phyloP scores from a whole-genome alignment of 2,888 invertebrate genomes.

The Andrena bucephala region DNA sequence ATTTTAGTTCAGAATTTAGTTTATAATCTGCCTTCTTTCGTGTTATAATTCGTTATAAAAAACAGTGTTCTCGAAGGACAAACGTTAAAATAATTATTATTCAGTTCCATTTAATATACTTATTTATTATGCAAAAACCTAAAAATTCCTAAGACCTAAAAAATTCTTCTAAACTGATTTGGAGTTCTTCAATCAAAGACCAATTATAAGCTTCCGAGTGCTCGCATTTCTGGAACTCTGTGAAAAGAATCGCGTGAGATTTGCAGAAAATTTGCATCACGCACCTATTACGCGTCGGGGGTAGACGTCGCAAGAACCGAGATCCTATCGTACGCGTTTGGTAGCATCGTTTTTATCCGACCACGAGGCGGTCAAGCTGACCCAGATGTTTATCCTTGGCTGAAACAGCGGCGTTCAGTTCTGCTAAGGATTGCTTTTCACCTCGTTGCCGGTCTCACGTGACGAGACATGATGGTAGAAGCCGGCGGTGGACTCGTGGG shows the following conservation, averaged over 20 bases:
- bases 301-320: slow-evolving; percentile 21
- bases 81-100: too few relatives aligned
- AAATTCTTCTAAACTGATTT: too few relatives aligned
- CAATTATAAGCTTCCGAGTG: too few relatives aligned
- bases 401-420: slow-evolving; percentile 46
- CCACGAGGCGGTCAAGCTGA: slow-evolving; percentile 35
- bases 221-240: too few relatives aligned
- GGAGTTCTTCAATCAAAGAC: too few relatives aligned
- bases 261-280: too few relatives aligned
- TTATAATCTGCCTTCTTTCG: neutral
- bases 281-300: neutral
- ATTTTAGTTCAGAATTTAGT: neutral
- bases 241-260: too few relatives aligned
- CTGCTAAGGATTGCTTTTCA: slow-evolving; percentile 41
- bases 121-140: too few relatives aligned
- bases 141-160: too few relatives aligned
- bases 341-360: slow-evolving; percentile 42
- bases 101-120: too few relatives aligned
- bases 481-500: slow-evolving; percentile 74
- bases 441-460: slow-evolving; percentile 49
- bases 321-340: slow-evolving; percentile 31
- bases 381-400: slow-evolving; percentile 62
- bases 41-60: too few relatives aligned
- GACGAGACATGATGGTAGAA: slow-evolving; percentile 29
- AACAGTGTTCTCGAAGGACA: too few relatives aligned